Conservation (phyloP, 2,888 invertebrate species). For the Miltochrista miniata region DNA sequence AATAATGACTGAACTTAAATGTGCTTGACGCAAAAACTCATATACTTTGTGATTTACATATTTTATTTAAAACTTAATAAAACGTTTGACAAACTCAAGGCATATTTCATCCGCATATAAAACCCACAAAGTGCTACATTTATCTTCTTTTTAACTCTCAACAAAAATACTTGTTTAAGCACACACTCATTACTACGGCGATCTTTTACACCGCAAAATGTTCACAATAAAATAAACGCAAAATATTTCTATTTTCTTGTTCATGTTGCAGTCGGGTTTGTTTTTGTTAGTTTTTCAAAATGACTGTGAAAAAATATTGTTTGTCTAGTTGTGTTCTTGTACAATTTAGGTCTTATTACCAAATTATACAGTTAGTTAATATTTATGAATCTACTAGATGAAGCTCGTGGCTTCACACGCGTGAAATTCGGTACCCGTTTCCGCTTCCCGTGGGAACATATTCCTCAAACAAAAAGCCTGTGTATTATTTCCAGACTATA, state of each 20-base stretch:
- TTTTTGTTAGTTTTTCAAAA: not conserved
- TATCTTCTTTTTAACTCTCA: not conserved
- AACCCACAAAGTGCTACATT: not conserved
- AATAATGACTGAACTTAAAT: too few species aligned
- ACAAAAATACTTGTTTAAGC: not conserved
- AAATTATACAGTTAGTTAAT: too few species aligned
- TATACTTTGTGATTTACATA: not conserved
- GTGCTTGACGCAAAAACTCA: too few species aligned
- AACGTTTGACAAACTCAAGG: not conserved
- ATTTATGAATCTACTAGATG: too few species aligned
- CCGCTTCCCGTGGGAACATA: too few species aligned
- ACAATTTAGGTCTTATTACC: too few species aligned
- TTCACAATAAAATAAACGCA: slow-evolving; percentile 36
- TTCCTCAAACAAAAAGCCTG: too few species aligned
- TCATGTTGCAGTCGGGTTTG: slow-evolving; percentile 26
- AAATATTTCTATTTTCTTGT: slow-evolving; percentile 45
- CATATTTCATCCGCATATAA: not conserved
- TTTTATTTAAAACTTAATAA: not conserved
- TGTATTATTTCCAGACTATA: too few species aligned
- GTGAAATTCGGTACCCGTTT: too few species aligned
- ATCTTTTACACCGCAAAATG: slow-evolving; percentile 15
- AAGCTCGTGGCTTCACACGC: too few species aligned
- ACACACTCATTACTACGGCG: slow-evolving; percentile 10
- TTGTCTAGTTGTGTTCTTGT: too few species aligned
- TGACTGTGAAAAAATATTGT: too few species aligned